phyloP scores from a whole-genome alignment of 2,888 invertebrate genomes.

The Eulithis testata region DNA sequence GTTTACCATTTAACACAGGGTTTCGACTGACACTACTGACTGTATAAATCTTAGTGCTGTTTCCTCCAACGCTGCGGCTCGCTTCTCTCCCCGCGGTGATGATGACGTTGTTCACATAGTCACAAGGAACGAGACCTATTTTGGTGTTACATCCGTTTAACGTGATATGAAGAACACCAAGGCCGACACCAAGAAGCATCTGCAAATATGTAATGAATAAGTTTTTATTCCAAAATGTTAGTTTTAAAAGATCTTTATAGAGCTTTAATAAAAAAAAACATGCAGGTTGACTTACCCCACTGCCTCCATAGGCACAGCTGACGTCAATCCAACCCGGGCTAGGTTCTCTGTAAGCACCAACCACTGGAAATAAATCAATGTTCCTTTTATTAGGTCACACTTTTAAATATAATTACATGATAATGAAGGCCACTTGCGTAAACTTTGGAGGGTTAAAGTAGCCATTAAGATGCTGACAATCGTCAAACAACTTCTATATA shows the following conservation, averaged over 20 bases:
- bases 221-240: too few species aligned
- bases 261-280: too few species aligned
- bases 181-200: conserved; percentile 23
- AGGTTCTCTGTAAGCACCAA: conserved; percentile 22
- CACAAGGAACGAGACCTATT: conserved; percentile 24
- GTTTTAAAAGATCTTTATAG: too few species aligned
- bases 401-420: too few species aligned
- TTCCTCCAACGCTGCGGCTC: conserved; percentile 17
- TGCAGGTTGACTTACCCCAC: conserved; percentile 16
- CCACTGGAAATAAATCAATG: conserved; percentile 10
- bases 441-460: too few species aligned
- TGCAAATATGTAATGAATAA: conserved; percentile 9
- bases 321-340: conserved; percentile 23
- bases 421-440: too few species aligned
- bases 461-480: too few species aligned
- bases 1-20: conserved; percentile 1
- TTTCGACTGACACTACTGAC: conserved; percentile 17
- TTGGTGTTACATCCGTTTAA: not conserved
- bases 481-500: too few species aligned
- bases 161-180: conserved; percentile 25
- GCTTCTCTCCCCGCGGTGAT: conserved; percentile 33
- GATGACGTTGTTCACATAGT: conserved; percentile 37
- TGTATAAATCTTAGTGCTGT: conserved; percentile 28
- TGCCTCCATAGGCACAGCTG: conserved; percentile 17
- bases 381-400: too few species aligned